Percentiles rank a stretch among this genome's conserved stretches.
Conservation (phyloP, 1,140 invertebrate genomes). For the Luehdorfia chinensis region DNA sequence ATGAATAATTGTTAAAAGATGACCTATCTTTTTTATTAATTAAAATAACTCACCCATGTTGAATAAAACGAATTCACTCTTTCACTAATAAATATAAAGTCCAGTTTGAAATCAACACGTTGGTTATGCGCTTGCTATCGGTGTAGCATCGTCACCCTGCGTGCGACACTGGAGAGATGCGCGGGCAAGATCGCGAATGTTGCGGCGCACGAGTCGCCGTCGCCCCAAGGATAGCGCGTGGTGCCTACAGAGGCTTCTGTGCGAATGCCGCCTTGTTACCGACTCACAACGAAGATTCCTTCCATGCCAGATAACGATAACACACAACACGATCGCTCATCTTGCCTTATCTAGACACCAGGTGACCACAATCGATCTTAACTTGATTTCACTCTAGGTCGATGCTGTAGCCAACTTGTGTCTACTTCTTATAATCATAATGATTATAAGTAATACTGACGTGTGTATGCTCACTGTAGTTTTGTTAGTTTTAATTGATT, state of each 20-base stretch:
- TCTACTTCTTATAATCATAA: background rate
- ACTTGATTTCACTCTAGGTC: conserved; percentile 11
- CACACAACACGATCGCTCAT: conserved; percentile 65
- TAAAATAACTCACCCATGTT: conserved; percentile 61
- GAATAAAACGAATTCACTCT: conserved; percentile 47
- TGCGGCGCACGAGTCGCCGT: conserved; percentile 25
- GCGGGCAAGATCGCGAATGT: conserved; percentile 31
- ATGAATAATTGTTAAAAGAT: background rate
- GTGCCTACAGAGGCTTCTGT: conserved; percentile 61
- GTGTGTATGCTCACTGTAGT: background rate
- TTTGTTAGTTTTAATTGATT: conserved; percentile 10
- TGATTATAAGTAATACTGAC: conserved; percentile 5
- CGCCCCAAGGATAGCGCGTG: conserved; percentile 64
- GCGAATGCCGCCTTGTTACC: conserved; percentile 59
- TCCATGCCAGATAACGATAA: conserved; percentile 64
- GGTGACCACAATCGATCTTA: conserved; percentile 64
- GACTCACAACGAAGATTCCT: conserved; percentile 55
- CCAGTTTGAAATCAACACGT: conserved; percentile 50
- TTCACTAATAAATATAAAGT: conserved; percentile 54
- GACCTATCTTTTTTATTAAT: background rate
- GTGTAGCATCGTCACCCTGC: conserved; percentile 58
- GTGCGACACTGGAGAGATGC: conserved; percentile 39
- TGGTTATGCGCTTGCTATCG: conserved; percentile 35
- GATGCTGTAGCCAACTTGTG: background rate
- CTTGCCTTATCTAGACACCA: conserved; percentile 59